These are phyloP conservation scores for Buphagus erythrorhynchus DNA, from an alignment of 2,797 vertebrate genomes.

Conservation along the genomic window DNA sequence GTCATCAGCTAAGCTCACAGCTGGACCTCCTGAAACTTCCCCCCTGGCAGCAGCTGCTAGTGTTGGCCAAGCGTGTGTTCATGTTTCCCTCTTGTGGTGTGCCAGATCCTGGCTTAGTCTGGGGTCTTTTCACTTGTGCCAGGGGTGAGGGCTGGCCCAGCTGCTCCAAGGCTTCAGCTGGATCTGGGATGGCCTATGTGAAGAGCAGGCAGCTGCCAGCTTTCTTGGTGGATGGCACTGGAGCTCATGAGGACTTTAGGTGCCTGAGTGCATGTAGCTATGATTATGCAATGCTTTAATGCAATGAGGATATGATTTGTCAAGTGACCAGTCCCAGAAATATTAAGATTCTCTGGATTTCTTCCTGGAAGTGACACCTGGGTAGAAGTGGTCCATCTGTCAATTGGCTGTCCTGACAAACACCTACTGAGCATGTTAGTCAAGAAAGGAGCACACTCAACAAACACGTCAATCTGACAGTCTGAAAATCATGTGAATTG, in stretches of 20 bases:
- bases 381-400: background rate
- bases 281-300: background rate
- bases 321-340: background rate
- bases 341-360: background rate
- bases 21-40: background rate
- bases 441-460: background rate
- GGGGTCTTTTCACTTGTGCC: background rate
- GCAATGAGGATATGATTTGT: background rate
- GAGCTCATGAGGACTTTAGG: background rate
- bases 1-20: background rate
- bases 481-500: background rate
- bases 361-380: background rate
- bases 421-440: background rate
- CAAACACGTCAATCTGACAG: rapidly evolving
- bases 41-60: background rate
- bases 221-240: background rate
- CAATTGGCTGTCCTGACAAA: background rate
- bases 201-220: background rate
- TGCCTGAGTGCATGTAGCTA: background rate
- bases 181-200: background rate
- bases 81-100: constrained; percentile 27
- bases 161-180: background rate
- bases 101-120: background rate
- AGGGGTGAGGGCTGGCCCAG: background rate
- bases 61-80: background rate